Evolutionary conservation across 2,888 invertebrate genomes (phyloP).

Genomic region (Acleris holmiana): DNA sequence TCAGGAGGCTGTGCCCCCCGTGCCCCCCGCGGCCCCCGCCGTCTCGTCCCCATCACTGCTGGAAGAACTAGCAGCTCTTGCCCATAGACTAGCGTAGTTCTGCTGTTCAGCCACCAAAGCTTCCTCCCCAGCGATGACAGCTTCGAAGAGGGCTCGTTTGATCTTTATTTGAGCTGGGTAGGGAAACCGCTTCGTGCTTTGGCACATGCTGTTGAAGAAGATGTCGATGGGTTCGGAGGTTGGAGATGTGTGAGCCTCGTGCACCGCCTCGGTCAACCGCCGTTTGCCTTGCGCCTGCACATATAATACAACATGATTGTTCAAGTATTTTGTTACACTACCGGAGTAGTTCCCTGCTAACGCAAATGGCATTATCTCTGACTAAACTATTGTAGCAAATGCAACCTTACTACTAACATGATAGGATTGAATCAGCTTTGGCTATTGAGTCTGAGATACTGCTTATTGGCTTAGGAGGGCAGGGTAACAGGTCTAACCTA

Average conservation of each 20-base stretch:
- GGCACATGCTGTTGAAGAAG: slow-evolving; percentile 80
- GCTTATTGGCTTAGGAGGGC: no score
- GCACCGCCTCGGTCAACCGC: slow-evolving; percentile 43
- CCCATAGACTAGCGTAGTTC: slow-evolving; percentile 73
- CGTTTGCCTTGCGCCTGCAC: slow-evolving; percentile 49
- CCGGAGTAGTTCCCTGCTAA: no score
- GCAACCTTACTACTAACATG: no score
- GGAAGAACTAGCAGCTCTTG: slow-evolving; percentile 57
- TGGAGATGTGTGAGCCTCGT: slow-evolving; percentile 38
- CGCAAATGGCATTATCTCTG: no score
- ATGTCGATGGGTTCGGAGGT: slow-evolving; percentile 70
- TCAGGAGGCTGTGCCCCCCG: slow-evolving; percentile 59
- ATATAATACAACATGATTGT: background rate
- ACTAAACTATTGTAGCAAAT: no score
- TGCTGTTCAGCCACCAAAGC: slow-evolving; percentile 72
- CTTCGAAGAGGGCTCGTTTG: slow-evolving; percentile 69
- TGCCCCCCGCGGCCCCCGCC: slow-evolving; percentile 45
- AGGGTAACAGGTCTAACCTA: no score
- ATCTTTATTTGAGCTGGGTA: slow-evolving; percentile 73
- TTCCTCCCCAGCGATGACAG: slow-evolving; percentile 74
- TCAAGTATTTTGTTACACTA: background rate
- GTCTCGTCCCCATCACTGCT: slow-evolving; percentile 53
- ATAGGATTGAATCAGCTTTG: no score
- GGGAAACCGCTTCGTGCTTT: slow-evolving; percentile 73
- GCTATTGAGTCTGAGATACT: no score